Percentiles rank a stretch among this genome's conserved stretches.
Evolutionary conservation across 2,113 vertebrate genomes (phyloP).

Genomic region (Mirza zaza): DNA sequence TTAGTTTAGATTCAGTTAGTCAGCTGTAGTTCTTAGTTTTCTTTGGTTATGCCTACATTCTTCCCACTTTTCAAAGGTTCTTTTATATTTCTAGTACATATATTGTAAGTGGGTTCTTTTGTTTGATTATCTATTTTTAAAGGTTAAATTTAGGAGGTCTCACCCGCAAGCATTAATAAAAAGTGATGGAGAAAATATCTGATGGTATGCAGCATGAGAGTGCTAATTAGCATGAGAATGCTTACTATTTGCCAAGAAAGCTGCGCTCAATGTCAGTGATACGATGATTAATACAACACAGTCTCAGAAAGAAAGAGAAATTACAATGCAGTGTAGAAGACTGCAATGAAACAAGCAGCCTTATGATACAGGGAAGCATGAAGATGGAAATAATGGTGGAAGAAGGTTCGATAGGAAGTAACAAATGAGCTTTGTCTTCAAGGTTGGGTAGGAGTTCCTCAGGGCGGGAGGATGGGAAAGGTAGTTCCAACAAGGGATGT

Average conservation of each 20-base stretch:
- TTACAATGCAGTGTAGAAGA: not conserved
- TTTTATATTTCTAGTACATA: not conserved
- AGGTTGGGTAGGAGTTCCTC: not conserved
- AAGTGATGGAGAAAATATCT: conserved; percentile 47
- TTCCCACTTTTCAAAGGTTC: not conserved
- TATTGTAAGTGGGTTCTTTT: not conserved
- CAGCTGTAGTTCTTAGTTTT: not conserved
- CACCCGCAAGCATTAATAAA: conserved; percentile 44
- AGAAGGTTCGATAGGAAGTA: not conserved
- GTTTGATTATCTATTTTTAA: conserved; percentile 18
- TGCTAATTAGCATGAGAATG: not conserved
- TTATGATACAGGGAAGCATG: not conserved
- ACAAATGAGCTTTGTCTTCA: not conserved
- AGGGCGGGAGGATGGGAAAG: not conserved
- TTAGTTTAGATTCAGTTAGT: not conserved
- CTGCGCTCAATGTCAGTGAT: not conserved
- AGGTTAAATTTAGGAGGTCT: conserved; percentile 52
- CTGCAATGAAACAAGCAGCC: not conserved
- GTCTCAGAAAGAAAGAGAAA: not conserved
- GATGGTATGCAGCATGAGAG: conserved; percentile 56
- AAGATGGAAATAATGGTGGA: not conserved
- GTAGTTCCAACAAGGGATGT: not conserved
- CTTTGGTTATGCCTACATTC: not conserved
- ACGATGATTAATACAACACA: not conserved
- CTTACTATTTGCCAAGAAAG: not conserved